A percentile compares a stretch with the other conserved stretches of the same genome.
Conservation (phyloP, 2,888 invertebrate species). For the Tortricodes alternella region DNA sequence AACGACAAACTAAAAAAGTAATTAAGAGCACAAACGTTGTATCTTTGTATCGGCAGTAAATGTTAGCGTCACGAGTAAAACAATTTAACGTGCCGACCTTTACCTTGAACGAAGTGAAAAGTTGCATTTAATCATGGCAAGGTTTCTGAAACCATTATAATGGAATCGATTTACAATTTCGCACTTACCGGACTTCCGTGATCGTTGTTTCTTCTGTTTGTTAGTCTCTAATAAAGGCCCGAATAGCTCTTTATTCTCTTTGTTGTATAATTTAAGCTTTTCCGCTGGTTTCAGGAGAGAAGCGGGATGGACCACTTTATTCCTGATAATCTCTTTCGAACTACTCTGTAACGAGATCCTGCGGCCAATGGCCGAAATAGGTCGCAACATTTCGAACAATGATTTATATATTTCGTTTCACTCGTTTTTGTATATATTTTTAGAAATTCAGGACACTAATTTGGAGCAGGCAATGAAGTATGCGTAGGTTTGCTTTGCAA, state of each 20-base stretch:
- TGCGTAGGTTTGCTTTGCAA: not conserved
- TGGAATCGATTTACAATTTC: conserved; percentile 29
- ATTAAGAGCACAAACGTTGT: conserved; percentile 14
- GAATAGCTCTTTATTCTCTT: conserved; percentile 76
- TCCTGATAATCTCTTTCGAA: conserved; percentile 62
- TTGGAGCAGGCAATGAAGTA: conserved; percentile 6
- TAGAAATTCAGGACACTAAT: conserved; percentile 15
- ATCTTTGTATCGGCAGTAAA: conserved; percentile 6
- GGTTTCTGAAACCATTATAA: conserved; percentile 58
- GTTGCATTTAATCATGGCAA: conserved; percentile 41
- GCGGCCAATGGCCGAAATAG: conserved; percentile 56
- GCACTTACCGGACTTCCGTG: conserved; percentile 64
- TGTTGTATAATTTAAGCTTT: conserved; percentile 70
- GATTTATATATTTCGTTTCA: not conserved
- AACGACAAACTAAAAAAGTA: conserved; percentile 44
- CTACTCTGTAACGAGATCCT: conserved; percentile 52
- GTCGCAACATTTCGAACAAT: conserved; percentile 58
- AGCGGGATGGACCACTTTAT: conserved; percentile 68
- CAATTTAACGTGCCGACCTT: conserved; percentile 7
- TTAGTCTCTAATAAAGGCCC: conserved; percentile 77
- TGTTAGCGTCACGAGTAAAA: not conserved
- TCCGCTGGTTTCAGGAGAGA: conserved; percentile 72
- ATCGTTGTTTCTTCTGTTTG: conserved; percentile 66
- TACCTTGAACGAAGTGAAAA: conserved; percentile 29
- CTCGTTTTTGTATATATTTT: not conserved